Percentiles rank a stretch among this genome's conserved stretches.
Evolutionary conservation across 2,888 invertebrate species (phyloP).

Genomic region (Agrochola lychnidis): DNA sequence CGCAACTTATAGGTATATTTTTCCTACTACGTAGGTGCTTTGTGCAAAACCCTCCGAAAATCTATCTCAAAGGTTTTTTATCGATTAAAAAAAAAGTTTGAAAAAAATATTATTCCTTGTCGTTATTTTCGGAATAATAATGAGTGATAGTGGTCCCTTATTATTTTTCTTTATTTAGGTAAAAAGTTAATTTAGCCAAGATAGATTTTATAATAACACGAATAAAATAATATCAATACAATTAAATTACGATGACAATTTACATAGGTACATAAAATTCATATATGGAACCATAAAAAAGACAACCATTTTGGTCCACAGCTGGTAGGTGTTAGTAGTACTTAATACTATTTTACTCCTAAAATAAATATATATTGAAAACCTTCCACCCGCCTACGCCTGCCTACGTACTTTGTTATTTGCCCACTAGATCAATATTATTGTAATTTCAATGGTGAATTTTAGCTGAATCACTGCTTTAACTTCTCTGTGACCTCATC

Average conservation of each 20-base stretch:
- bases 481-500: slow-evolving; percentile 2
- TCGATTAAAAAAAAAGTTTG: background rate
- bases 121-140: background rate
- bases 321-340: no score
- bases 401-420: background rate
- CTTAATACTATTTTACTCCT: background rate
- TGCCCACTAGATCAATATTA: background rate
- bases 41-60: background rate
- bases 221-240: background rate
- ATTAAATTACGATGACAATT: background rate
- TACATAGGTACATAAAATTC: no score
- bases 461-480: background rate
- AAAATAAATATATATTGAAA: background rate
- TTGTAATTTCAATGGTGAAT: background rate
- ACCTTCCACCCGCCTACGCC: background rate
- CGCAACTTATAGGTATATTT: background rate
- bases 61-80: background rate
- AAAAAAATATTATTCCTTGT: no score
- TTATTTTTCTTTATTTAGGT: background rate
- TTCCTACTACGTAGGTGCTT: background rate
- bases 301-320: no score
- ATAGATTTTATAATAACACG: background rate
- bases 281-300: no score
- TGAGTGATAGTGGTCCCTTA: background rate
- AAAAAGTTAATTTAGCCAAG: background rate